These are phyloP conservation scores for Antheraea mylitta DNA, from an alignment of 1,140 invertebrate genomes.

Conservation along the genomic window DNA sequence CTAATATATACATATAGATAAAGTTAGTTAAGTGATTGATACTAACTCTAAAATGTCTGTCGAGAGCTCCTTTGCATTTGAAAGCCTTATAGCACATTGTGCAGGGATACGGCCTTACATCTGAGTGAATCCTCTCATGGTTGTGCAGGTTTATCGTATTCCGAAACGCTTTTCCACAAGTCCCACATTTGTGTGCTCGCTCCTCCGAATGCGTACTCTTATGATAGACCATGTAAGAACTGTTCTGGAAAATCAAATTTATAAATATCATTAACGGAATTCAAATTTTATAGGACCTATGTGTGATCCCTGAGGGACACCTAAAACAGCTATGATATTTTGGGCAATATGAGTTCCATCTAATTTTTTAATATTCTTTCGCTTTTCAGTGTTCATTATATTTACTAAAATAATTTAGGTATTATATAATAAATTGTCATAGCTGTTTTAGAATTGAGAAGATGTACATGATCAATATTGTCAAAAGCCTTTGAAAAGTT, in stretches of 20 bases:
- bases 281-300: neutral
- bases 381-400: too few species aligned
- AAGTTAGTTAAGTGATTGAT: neutral
- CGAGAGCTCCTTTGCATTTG: conserved; percentile 60
- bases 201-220: conserved; percentile 80
- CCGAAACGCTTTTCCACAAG: conserved; percentile 77
- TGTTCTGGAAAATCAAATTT: conserved; percentile 38
- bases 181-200: conserved; percentile 73
- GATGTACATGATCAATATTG: neutral
- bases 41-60: conserved; percentile 58
- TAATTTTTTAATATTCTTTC: too few species aligned
- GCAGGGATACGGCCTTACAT: conserved; percentile 53
- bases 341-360: too few species aligned
- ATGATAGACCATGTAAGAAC: conserved; percentile 71
- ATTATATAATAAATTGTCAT: too few species aligned
- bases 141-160: conserved; percentile 75
- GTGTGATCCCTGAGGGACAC: neutral
- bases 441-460: too few species aligned
- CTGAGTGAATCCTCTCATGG: conserved; percentile 75
- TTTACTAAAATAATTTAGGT: too few species aligned
- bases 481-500: neutral
- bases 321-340: neutral
- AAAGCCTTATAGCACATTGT: conserved; percentile 57
- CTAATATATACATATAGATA: too few species aligned
- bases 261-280: neutral